Evolutionary conservation across 2,113 vertebrate genomes (phyloP).

Genomic region (Motacilla tschutschensis): DNA sequence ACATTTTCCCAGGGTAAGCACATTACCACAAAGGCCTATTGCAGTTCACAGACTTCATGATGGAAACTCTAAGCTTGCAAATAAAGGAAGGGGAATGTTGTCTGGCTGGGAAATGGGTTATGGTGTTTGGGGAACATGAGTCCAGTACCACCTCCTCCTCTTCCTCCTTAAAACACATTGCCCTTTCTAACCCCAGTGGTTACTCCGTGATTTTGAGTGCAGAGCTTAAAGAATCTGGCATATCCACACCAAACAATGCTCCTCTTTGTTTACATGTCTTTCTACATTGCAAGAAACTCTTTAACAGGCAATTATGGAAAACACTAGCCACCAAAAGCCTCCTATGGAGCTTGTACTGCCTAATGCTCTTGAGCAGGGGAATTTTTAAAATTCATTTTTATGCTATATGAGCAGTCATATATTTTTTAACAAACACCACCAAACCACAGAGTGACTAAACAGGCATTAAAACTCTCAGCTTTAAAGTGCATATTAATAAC

Average conservation of each 20-base stretch:
- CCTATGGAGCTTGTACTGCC: not conserved
- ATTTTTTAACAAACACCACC: not conserved
- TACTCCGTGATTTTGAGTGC: not conserved
- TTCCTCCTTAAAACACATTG: not conserved
- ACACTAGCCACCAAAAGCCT: not conserved
- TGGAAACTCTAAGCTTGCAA: not conserved
- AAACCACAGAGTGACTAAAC: not conserved
- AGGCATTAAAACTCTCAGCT: not conserved
- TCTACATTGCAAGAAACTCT: not conserved
- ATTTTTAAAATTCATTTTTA: not conserved
- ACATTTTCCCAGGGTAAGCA: not conserved
- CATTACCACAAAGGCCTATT: not conserved
- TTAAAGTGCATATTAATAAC: not conserved
- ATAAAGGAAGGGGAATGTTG: not conserved
- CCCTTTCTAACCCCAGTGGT: not conserved
- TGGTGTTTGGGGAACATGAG: not conserved
- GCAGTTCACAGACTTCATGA: not conserved
- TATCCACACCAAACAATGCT: not conserved
- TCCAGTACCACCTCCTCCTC: not conserved
- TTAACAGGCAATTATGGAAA: not conserved
- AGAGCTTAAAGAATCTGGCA: not conserved
- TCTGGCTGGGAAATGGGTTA: not conserved
- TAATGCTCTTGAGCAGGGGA: not conserved
- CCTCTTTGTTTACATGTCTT: not conserved
- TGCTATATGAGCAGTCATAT: not conserved